Conservation (phyloP, 2,888 invertebrate genomes). For the Drosophila kokeensis region DNA sequence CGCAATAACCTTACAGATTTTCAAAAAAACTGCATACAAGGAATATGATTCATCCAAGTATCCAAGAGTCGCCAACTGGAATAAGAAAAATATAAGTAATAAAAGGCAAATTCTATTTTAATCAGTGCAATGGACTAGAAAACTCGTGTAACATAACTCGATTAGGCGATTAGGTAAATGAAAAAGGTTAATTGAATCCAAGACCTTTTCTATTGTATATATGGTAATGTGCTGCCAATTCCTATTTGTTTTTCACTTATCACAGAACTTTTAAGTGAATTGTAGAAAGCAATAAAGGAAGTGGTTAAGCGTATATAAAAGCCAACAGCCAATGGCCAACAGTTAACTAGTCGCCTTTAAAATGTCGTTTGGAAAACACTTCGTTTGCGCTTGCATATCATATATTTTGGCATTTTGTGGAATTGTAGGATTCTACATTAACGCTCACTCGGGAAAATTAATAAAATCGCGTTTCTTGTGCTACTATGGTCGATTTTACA, state of each 20-base stretch:
- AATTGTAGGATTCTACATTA: slow-evolving; percentile 4
- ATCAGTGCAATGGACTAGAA: background rate
- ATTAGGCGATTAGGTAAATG: background rate
- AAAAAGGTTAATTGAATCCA: background rate
- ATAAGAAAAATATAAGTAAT: too few relatives aligned
- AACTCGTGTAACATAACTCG: background rate
- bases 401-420: background rate
- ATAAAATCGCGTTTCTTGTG: background rate
- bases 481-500: background rate
- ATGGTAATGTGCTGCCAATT: background rate
- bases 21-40: background rate
- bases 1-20: background rate
- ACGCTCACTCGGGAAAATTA: background rate
- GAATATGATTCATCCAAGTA: too few relatives aligned
- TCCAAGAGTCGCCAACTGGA: too few relatives aligned
- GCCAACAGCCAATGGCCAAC: background rate
- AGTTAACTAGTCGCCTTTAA: background rate
- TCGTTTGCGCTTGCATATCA: background rate
- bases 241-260: background rate
- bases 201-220: background rate
- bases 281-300: background rate
- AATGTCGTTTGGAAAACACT: slow-evolving; percentile 1
- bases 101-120: background rate
- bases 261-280: background rate
- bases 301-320: background rate